phyloP scores from a whole-genome alignment of 2,888 invertebrate species.

The Tigriopus californicus region DNA sequence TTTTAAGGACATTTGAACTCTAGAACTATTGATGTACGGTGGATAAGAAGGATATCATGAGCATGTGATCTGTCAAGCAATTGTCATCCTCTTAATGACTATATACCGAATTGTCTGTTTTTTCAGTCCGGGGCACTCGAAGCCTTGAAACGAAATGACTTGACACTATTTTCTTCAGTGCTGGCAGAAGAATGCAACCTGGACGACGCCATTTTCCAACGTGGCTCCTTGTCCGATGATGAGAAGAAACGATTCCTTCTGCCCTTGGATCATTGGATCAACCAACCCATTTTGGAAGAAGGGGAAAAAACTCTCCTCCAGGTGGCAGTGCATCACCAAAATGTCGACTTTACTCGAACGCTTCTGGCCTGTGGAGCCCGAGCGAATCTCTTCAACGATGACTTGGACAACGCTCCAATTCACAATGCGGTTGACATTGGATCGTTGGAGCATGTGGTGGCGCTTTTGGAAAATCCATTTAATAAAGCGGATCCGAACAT shows the following conservation, averaged over 20 bases:
- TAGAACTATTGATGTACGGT: too few species aligned
- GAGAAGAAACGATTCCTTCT: not conserved
- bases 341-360: not conserved
- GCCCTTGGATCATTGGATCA: not conserved
- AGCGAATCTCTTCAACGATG: slow-evolving; percentile 8
- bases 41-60: too few species aligned
- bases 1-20: too few species aligned
- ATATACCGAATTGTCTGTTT: too few species aligned
- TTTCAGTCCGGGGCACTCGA: not conserved
- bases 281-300: not conserved
- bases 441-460: not conserved
- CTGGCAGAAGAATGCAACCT: not conserved
- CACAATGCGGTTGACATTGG: slow-evolving; percentile 1
- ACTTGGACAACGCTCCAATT: not conserved
- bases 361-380: slow-evolving; percentile 4
- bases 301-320: not conserved
- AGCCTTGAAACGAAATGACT: not conserved
- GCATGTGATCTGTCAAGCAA: too few species aligned
- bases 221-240: too few species aligned
- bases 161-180: not conserved
- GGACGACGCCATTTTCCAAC: not conserved
- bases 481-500: not conserved
- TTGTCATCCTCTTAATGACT: too few species aligned
- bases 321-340: not conserved
- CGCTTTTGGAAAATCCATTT: not conserved